Percentiles rank a stretch among this genome's conserved stretches.
These are phyloP conservation scores for Lissonota sp. DNA, from an alignment of 2,888 invertebrate genomes.

Conservation along the genomic window DNA sequence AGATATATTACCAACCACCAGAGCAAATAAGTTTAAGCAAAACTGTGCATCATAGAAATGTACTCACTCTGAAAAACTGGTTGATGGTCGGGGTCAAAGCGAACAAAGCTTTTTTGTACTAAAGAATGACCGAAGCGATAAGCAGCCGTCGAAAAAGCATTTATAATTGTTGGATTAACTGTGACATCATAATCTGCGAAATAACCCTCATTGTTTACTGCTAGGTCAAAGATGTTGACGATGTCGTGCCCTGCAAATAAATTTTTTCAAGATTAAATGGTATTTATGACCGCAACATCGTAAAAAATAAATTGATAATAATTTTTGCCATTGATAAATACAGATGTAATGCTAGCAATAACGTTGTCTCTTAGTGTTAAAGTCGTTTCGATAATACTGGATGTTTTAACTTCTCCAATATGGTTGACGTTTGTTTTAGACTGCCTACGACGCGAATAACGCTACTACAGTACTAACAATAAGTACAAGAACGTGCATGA, in stretches of 20 bases:
- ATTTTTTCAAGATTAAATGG: conserved; percentile 4
- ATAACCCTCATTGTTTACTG: conserved; percentile 88
- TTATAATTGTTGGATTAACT: conserved; percentile 90
- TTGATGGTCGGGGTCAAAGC: conserved; percentile 89
- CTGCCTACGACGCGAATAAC: no score
- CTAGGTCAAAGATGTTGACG: conserved; percentile 90
- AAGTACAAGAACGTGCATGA: no score
- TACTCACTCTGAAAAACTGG: conserved; percentile 90
- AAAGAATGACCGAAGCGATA: conserved; percentile 95
- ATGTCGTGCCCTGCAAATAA: conserved; percentile 88
- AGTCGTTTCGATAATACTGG: no score
- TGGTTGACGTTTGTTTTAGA: no score
- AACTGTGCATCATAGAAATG: neutral
- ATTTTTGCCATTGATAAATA: no score
- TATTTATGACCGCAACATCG: no score
- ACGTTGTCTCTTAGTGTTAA: no score
- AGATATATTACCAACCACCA: conserved; percentile 7
- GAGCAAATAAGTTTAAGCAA: neutral
- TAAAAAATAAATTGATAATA: no score
- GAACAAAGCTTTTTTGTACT: conserved; percentile 91
- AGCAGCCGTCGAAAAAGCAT: conserved; percentile 92
- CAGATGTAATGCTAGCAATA: no score
- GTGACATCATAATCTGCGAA: conserved; percentile 89
- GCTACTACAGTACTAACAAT: no score
- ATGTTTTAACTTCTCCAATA: no score